A percentile compares a stretch with the other conserved stretches of the same genome.
Evolutionary conservation across 2,797 vertebrate genomes (phyloP).

Genomic region (Microtus obscurus): DNA sequence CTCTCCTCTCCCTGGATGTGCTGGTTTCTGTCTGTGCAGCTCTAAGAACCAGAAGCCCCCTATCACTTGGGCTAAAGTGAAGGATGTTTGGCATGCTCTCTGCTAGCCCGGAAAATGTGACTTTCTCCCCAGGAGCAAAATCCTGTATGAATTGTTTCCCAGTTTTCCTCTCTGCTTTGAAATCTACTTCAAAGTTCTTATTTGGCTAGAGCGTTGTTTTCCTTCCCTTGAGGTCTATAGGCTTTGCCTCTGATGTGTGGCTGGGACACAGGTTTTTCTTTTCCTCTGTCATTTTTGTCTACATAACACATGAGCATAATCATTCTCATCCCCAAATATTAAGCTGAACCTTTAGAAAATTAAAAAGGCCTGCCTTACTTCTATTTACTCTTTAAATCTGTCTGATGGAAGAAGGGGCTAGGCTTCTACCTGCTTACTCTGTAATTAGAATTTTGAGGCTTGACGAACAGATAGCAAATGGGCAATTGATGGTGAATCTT

Average conservation of each 20-base stretch:
- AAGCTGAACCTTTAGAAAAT: conserved; percentile 74
- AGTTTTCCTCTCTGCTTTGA: conserved; percentile 80
- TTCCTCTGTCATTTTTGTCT: conserved; percentile 74
- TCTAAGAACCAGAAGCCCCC: conserved; percentile 36
- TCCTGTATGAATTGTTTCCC: conserved; percentile 81
- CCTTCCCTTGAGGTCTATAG: conserved; percentile 79
- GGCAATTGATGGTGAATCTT: conserved; percentile 50
- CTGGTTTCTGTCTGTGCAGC: neutral
- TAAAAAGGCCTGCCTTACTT: conserved; percentile 61
- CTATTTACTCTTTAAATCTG: conserved; percentile 54
- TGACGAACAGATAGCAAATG: conserved; percentile 53
- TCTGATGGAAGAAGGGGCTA: conserved; percentile 47
- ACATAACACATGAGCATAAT: conserved; percentile 72
- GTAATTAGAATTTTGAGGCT: conserved; percentile 62
- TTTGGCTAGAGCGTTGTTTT: conserved; percentile 80
- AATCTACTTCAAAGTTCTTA: conserved; percentile 82
- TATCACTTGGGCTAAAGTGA: conserved; percentile 61
- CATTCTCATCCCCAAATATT: conserved; percentile 69
- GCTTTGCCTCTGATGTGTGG: conserved; percentile 77
- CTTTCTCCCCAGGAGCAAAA: conserved; percentile 80
- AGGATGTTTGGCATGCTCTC: conserved; percentile 63
- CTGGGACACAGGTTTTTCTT: conserved; percentile 77
- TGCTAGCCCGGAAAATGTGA: conserved; percentile 79
- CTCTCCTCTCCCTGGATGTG: neutral
- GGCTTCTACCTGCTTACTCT: conserved; percentile 45